Percentiles rank a stretch among this genome's conserved stretches.
Conservation (phyloP, 2,797 vertebrate species). For the Poecilia gillii region DNA sequence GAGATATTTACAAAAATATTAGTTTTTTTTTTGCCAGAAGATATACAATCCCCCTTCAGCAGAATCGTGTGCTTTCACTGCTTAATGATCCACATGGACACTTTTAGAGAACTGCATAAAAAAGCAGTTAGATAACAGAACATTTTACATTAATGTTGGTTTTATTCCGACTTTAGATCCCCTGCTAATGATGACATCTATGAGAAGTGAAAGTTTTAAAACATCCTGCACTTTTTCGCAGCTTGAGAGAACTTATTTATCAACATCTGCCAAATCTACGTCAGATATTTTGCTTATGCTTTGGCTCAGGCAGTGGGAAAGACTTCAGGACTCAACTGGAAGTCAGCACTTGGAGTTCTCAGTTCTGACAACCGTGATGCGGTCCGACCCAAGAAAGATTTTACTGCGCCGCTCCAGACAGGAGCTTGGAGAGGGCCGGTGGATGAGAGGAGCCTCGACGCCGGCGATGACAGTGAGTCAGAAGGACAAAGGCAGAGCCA, state of each 20-base stretch:
- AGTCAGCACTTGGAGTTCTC: slow-evolving; percentile 31
- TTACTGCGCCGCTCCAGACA: slow-evolving; percentile 52
- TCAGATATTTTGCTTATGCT: slow-evolving; percentile 50
- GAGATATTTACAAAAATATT: neutral
- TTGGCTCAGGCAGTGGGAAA: slow-evolving; percentile 53
- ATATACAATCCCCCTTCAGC: slow-evolving; percentile 24
- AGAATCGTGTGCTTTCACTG: slow-evolving; percentile 46
- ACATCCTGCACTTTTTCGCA: slow-evolving; percentile 10
- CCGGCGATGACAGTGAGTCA: slow-evolving; percentile 70
- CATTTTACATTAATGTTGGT: neutral
- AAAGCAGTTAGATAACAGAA: neutral
- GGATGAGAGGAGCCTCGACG: slow-evolving; percentile 48
- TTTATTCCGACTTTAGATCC: neutral
- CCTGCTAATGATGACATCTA: slow-evolving; percentile 16
- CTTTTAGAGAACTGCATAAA: slow-evolving; percentile 21
- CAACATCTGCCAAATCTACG: slow-evolving; percentile 6
- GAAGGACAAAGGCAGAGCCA: slow-evolving; percentile 73
- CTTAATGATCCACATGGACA: slow-evolving; percentile 32
- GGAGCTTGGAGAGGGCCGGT: slow-evolving; percentile 49
- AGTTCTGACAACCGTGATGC: slow-evolving; percentile 47
- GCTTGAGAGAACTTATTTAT: slow-evolving; percentile 20
- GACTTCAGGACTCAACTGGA: slow-evolving; percentile 20
- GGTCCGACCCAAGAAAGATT: slow-evolving; percentile 37
- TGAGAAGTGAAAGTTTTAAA: slow-evolving; percentile 12
- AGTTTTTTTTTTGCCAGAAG: slow-evolving; percentile 42